Percentiles rank a stretch among this genome's conserved stretches.
These are phyloP conservation scores for Eurosta solidaginis DNA, from an alignment of 1,140 invertebrate species.

Conservation along the genomic window DNA sequence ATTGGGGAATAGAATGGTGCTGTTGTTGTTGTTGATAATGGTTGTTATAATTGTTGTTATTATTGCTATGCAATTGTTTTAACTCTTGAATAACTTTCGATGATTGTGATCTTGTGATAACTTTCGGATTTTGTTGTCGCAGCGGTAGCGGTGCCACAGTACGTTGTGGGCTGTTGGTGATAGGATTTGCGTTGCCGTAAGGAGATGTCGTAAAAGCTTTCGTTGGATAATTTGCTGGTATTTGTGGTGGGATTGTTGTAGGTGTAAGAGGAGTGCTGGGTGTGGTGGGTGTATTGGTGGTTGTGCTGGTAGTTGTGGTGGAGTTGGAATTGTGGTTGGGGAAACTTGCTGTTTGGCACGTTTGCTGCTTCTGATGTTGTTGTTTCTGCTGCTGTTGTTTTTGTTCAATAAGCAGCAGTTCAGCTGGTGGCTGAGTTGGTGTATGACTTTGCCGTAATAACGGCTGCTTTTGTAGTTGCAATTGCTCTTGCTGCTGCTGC, in stretches of 20 bases:
- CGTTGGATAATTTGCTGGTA: not conserved
- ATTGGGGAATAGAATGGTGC: slow-evolving; percentile 50
- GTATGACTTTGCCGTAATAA: not conserved
- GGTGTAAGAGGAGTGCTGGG: too few species aligned
- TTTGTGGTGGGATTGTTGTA: not conserved
- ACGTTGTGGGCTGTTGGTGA: slow-evolving; percentile 23
- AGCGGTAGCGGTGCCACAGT: slow-evolving; percentile 3
- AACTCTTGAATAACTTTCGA: slow-evolving; percentile 43
- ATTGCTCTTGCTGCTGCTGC: slow-evolving; percentile 23
- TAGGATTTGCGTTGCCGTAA: not conserved
- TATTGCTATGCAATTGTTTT: slow-evolving; percentile 36
- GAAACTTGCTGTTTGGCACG: not conserved
- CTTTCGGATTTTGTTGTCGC: slow-evolving; percentile 42
- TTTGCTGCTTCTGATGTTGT: slow-evolving; percentile 16
- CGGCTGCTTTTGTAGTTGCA: slow-evolving; percentile 26
- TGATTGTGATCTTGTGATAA: slow-evolving; percentile 58
- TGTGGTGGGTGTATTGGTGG: slow-evolving; percentile 4
- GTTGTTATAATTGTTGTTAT: not conserved
- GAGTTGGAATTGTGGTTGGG: slow-evolving; percentile 9
- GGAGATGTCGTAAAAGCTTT: not conserved
- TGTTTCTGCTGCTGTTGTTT: slow-evolving; percentile 33
- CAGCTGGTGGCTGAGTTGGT: not conserved
- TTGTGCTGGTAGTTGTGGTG: slow-evolving; percentile 1
- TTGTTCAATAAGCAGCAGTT: slow-evolving; percentile 20
- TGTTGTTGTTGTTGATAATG: slow-evolving; percentile 42